Base-by-base conservation (phyloP, 2,797 vertebrate genomes). In the Threskiornis aethiopicus region DNA sequence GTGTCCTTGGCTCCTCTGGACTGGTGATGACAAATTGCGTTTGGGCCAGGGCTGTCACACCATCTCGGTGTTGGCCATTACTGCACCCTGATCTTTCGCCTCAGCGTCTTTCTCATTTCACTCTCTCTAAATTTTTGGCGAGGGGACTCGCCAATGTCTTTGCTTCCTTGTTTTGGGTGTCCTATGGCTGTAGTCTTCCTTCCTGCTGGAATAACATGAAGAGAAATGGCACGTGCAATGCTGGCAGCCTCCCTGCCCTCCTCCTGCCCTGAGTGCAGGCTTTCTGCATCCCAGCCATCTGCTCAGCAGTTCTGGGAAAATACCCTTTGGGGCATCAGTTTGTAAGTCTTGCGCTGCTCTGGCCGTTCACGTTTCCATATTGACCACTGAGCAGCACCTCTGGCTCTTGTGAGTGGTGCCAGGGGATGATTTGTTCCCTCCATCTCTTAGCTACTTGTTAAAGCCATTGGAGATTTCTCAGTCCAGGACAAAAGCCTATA, bases 81-180 rank as follows among this genome's bases (percentile, higher is more conserved):
- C 25, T 82, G 64, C n/a, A 42, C 24, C 0, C 0, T 21, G 78
- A 10, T 37, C 39, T 66, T 70, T 51, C 0, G 1, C 31, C 28
- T 54, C 72, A 42, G 28, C 44, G 35, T 15, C 80, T 84, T 79
- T 72, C 58, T 79, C 12, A 8, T 13, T 64, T 90, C 37, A 42
- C 31, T 6, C 20, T 66, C 44, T 7, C 16, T 41, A 18, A 16
- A 21, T 49, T 83, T 47, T 42, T n/a, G 35, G 14, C 0, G 5
- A 61, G 73, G 31, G 49, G 22, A n/a, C 25, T 58, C 3, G 2
- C 24, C 42, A 5, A 2, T 21, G 55, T 19, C 59, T 72, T 73
- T 69, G n/a, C 47, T 55, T 49, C 75, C 66, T 75, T 9, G 7
- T 29, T 52, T 58, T 52, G 65, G 49, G 10, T 49, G 51, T 47